These are phyloP conservation scores for Picus viridis DNA, from an alignment of 2,797 vertebrate species.

Conservation along the genomic window DNA sequence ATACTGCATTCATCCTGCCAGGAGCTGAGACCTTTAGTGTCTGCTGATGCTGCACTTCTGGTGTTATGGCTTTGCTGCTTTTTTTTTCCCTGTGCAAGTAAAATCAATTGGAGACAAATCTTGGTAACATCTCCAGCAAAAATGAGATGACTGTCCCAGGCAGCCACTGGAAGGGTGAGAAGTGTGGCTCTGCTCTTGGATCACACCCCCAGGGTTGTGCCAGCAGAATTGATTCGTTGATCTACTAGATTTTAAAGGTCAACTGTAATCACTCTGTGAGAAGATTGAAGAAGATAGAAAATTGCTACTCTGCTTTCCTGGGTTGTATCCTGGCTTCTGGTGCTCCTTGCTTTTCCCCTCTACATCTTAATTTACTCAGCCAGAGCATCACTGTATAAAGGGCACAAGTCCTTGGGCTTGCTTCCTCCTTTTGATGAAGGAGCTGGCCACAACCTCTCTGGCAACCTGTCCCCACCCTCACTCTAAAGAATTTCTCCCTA, in stretches of 20 bases:
- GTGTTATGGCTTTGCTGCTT: constrained; percentile 3
- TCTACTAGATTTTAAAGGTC: constrained; percentile 76
- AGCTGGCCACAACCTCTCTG: not conserved
- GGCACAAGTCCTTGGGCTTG: constrained; percentile 81
- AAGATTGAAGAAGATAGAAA: constrained; percentile 60
- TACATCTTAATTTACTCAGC: constrained; percentile 66
- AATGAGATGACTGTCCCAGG: constrained; percentile 18
- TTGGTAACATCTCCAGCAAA: constrained; percentile 69
- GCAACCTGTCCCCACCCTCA: too few species aligned
- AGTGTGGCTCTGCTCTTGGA: not conserved
- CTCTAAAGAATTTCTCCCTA: too few species aligned
- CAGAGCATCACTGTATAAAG: constrained; percentile 77
- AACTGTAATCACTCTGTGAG: constrained; percentile 66
- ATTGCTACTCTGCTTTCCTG: constrained; percentile 3
- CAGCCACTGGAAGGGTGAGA: not conserved
- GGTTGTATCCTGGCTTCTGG: constrained; percentile 54
- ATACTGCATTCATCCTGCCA: constrained; percentile 78
- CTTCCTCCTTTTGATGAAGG: constrained; percentile 58
- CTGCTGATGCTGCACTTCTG: constrained; percentile 79
- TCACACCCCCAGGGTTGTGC: constrained; percentile 2
- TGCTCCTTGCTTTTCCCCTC: constrained; percentile 64
- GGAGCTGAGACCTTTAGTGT: constrained; percentile 75
- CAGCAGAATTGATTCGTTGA: constrained; percentile 59
- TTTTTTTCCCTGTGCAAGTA: constrained; percentile 72
- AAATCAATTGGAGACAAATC: constrained; percentile 79